Evolutionary conservation across 2,888 invertebrate genomes (phyloP), one percentile per base, ranked within the genome.

Genomic region (Liopterus haemorrhoidalis): DNA sequence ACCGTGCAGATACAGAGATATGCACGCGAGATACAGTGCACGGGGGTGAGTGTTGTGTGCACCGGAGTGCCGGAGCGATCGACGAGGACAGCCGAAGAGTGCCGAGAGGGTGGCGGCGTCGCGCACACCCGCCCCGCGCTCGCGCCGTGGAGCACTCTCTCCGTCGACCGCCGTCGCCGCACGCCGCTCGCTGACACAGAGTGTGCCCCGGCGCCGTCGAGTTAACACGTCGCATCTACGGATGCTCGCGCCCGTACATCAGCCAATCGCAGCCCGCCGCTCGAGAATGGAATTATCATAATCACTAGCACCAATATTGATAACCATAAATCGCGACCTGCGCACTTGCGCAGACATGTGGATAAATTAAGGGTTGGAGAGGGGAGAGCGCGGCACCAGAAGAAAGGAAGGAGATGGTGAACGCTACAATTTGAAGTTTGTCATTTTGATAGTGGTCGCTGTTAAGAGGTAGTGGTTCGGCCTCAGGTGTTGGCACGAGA

Each of bases 201-300:
- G 62, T 63, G 67, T 67, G 66, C 63, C 67, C 64, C 67, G 67
- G 64, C 68, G 68, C 63, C 66, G 65, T 57, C 56, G 61, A 60
- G 65, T 62, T 61, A 64, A 64, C 65, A 66, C 60, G 63, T 57
- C 58, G 60, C 28, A 18, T 18, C 25, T 14, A 18, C 24, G 16
- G 15, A 18, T 14, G 14, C 24, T 16, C 9, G 38, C 20, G 8
- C 32, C 31, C 28, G 32, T 16, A 21, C 14, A n/a, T 21, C 30
- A 21, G 19, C 32, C 38, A 37, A 15, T 19, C 19, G 38, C 38
- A 37, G 38, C 16, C 38, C 25, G 21, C 22, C 22, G 15, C 38
- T 14, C 15, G 38, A 15, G 22, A 24, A 28, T 28, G 28, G 28
- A 28, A 28, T 28, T 15, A 28, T 28, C 28, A 28, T 28, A 28